Conservation (phyloP, 2,113 vertebrate species). For the Taxidea taxus region DNA sequence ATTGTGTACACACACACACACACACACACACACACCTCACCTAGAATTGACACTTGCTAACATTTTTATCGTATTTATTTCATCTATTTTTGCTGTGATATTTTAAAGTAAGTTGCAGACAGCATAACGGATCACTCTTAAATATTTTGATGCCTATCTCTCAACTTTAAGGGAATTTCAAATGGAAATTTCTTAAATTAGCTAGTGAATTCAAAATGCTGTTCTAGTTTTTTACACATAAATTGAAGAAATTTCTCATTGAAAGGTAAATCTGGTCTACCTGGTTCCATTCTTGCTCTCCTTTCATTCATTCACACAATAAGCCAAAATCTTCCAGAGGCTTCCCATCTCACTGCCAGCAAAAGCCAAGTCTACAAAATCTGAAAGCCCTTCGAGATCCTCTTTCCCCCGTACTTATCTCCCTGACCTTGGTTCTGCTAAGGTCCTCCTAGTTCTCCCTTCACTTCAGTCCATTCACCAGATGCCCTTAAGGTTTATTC, state of each 20-base stretch:
- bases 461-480: not conserved
- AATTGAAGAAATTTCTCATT: not conserved
- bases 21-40: not conserved
- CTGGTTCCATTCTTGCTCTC: not conserved
- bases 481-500: not conserved
- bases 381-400: not conserved
- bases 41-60: not conserved
- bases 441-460: not conserved
- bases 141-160: conserved; percentile 28
- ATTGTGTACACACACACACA: not conserved
- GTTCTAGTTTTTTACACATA: not conserved
- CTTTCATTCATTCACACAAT: not conserved
- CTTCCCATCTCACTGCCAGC: not conserved
- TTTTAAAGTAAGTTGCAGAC: conserved; percentile 25
- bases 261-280: not conserved
- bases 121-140: not conserved
- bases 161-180: not conserved
- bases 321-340: not conserved
- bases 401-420: not conserved
- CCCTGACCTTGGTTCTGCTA: not conserved
- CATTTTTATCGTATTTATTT: conserved; percentile 17
- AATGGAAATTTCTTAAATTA: conserved; percentile 11
- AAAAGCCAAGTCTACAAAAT: not conserved
- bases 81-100: not conserved
- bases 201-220: not conserved